These are phyloP conservation scores for Phymanthus crucifer DNA, from an alignment of 92 coral and sea anemone species.

Conservation along the genomic window DNA sequence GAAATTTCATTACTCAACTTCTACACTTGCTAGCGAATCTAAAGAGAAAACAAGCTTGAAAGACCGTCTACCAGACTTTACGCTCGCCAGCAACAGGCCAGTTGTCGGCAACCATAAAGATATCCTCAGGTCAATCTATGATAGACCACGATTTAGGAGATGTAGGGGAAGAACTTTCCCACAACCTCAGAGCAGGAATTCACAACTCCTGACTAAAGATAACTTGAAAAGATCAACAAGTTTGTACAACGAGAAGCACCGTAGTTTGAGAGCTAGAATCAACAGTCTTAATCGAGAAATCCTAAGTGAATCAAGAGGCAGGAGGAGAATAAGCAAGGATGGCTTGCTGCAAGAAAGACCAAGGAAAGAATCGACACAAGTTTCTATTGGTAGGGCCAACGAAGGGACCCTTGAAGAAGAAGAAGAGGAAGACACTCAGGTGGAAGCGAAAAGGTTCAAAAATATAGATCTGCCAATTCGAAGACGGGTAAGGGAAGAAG, in stretches of 20 bases:
- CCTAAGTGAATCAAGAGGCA: background rate
- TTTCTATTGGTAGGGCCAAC: conserved; percentile 17
- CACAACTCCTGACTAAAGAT: background rate
- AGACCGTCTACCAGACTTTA: conserved; percentile 40
- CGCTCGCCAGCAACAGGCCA: conserved; percentile 8
- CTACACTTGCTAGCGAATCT: conserved; percentile 14
- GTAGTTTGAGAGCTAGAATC: background rate
- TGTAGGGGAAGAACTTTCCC: background rate
- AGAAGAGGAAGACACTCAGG: background rate
- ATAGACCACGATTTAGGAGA: background rate
- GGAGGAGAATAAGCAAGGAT: conserved; percentile 9
- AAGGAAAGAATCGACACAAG: conserved; percentile 28
- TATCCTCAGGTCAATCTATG: background rate
- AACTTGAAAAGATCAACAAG: conserved; percentile 10
- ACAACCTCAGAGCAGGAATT: no score
- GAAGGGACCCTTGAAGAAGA: conserved; percentile 1
- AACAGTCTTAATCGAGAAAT: conserved; percentile 3
- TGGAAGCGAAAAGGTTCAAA: background rate
- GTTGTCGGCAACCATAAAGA: conserved; percentile 5
- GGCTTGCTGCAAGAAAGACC: conserved; percentile 20
- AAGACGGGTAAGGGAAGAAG: conserved; percentile 14
- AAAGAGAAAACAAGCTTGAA: conserved; percentile 12
- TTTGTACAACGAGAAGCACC: background rate
- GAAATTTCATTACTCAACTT: conserved; percentile 16
- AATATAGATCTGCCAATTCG: conserved; percentile 11